Evolutionary conservation across 1,140 invertebrate species (phyloP).

Genomic region (Papilio xuthus): DNA sequence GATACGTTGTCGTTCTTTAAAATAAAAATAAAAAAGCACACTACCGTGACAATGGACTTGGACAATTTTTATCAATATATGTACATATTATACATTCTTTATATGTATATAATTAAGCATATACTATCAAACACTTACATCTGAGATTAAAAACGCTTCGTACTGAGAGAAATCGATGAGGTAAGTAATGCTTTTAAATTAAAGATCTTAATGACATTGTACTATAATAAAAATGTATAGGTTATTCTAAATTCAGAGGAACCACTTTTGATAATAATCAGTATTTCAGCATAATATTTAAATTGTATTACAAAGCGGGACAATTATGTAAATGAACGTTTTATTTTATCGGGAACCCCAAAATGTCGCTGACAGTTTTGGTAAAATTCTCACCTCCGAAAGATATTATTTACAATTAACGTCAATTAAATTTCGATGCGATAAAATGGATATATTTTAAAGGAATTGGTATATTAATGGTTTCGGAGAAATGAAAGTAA

Average conservation of each 20-base stretch:
- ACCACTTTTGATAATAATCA: constrained; percentile 6
- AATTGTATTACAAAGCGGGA: constrained; percentile 18
- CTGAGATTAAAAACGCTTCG: no score
- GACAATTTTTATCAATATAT: no score
- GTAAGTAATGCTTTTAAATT: no score
- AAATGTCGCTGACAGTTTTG: constrained; percentile 23
- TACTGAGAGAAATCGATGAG: no score
- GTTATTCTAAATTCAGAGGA: not conserved
- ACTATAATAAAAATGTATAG: not conserved
- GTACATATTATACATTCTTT: no score
- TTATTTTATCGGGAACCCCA: constrained; percentile 12
- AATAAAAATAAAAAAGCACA: no score
- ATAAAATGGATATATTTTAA: not conserved
- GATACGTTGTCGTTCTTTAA: no score
- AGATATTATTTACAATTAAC: constrained; percentile 35
- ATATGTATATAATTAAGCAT: no score
- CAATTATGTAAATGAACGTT: constrained; percentile 33
- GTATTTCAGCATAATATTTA: constrained; percentile 6
- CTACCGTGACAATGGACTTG: no score
- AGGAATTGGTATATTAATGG: not conserved
- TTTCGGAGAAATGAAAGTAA: not conserved
- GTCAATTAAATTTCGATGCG: constrained; percentile 15
- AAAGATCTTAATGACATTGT: no score
- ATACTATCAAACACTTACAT: no score
- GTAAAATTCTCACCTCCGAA: constrained; percentile 11